Evolutionary conservation across 2,113 vertebrate genomes (phyloP).

Genomic region (Heterotis niloticus): DNA sequence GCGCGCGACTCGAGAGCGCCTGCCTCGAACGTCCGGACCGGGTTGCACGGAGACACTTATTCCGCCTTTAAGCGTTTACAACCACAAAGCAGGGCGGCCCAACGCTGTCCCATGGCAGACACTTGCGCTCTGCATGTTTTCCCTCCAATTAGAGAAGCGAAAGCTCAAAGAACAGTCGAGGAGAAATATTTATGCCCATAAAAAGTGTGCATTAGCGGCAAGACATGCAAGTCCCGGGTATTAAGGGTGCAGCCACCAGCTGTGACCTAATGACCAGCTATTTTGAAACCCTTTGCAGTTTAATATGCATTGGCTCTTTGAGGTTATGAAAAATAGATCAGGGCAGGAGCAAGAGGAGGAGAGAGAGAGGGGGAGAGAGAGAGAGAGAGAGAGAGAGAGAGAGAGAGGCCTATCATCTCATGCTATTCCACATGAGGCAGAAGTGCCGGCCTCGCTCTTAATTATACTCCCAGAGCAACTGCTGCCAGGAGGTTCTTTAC

Average conservation of each 20-base stretch:
- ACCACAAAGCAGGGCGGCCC: neutral
- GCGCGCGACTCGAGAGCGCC: neutral
- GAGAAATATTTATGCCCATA: conserved; percentile 1
- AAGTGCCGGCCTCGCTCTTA: conserved; percentile 29
- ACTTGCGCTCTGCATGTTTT: neutral
- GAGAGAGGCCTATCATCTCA: conserved; percentile 22
- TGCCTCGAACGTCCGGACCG: neutral
- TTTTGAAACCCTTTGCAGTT: conserved; percentile 25
- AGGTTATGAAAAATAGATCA: conserved; percentile 41
- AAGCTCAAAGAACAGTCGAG: neutral
- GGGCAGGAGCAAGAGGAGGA: conserved; percentile 24
- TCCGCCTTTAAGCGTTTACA: neutral
- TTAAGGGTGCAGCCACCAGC: conserved; percentile 1
- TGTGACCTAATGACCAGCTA: conserved; percentile 25
- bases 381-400: conserved; percentile 22
- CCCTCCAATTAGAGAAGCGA: conserved; percentile 5
- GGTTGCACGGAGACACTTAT: neutral
- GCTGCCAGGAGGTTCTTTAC: conserved; percentile 28
- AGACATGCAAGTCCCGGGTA: conserved; percentile 9
- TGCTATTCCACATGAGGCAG: conserved; percentile 4
- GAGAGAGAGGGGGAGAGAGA: conserved; percentile 17
- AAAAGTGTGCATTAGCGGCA: neutral
- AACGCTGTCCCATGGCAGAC: neutral
- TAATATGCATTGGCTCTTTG: conserved; percentile 37
- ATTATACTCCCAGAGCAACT: conserved; percentile 24